Evolutionary conservation across 1,140 invertebrate genomes (phyloP), one percentile per base, ranked within the genome.

Genomic region (Brachionus sp.): DNA sequence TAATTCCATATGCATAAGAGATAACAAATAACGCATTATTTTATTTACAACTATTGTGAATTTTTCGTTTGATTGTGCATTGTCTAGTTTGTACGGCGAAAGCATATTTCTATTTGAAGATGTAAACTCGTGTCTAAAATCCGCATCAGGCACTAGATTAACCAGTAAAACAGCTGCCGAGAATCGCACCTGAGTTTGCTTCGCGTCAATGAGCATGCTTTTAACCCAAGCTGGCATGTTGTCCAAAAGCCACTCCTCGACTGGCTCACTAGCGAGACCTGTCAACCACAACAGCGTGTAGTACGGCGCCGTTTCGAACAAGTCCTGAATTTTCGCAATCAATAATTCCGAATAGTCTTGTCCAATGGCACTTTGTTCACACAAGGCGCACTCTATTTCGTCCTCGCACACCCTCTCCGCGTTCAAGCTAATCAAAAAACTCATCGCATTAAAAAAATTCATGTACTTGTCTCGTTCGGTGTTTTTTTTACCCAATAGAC

Each of bases 21-120:
- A 42, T 3, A 75, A 50, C 16, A 75, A 50, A 42, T 75, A 39
- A 25, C 16, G 39, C 3, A 75, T 1, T 16, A 75, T 75, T 75
- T 39, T 75, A 16, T 42, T 19, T 19, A 75, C 4, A 25, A 33
- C 9, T 50, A 19, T 4, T 75, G 3, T 2, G 37, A 10, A 23
- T 13, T 29, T 10, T 29, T 29, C 19, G 25, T 66, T 33, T 29
- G 7, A 1, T 13, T 13, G 3, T 62, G 0, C 53, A 29, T 29
- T 2, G 5, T 75, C 25, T 0, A 25, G 33, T 50, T 42, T 75
- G n/a, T 13, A 75, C 12, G 70, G 70, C 7, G 9, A 13, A 10
- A 75, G n/a, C 70, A 75, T 75, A 39, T 75, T 75, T 16, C 70
- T 9, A 25, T 50, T 75, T 7, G 29, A 29, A 1, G 70, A 75